phyloP scores from a whole-genome alignment of 2,797 vertebrate genomes.

The Amniataba percoides region DNA sequence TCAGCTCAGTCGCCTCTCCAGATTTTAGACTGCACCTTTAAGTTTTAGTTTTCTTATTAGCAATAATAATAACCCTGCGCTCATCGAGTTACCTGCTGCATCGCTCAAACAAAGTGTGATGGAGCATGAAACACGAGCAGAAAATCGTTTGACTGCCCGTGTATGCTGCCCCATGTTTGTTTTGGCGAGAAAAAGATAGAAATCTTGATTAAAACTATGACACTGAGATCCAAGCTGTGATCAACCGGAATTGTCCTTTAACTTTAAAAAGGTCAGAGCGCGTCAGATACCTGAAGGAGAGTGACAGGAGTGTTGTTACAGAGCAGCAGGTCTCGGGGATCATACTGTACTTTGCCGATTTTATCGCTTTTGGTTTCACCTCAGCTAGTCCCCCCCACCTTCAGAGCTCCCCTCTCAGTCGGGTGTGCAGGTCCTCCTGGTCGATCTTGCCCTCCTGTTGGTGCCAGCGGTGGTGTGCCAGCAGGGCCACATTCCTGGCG shows the following conservation, averaged over 20 bases:
- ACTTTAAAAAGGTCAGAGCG: background rate
- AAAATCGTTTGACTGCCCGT: background rate
- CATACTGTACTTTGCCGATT: constrained; percentile 7
- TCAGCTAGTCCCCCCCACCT: background rate
- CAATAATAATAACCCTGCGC: background rate
- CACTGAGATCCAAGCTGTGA: background rate
- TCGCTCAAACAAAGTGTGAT: background rate
- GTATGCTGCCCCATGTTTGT: background rate
- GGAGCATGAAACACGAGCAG: background rate
- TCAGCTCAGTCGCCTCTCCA: no score
- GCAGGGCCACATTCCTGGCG: constrained; percentile 90
- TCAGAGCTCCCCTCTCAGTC: constrained; percentile 91
- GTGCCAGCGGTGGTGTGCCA: constrained; percentile 93
- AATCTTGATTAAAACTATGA: background rate
- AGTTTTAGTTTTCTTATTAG: no score
- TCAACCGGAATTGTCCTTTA: background rate
- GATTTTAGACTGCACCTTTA: no score
- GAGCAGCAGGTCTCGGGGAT: constrained; percentile 8
- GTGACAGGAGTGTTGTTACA: constrained; percentile 15
- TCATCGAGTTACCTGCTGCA: background rate
- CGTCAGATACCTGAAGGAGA: constrained; percentile 25
- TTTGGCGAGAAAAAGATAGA: background rate
- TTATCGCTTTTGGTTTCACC: background rate
- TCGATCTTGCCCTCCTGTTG: constrained; percentile 81
- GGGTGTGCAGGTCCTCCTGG: constrained; percentile 92